A percentile compares a stretch with the other conserved stretches of the same genome.
Evolutionary conservation across 92 coral and sea anemone species (phyloP).

Genomic region (Parazoanthus atlanticus): DNA sequence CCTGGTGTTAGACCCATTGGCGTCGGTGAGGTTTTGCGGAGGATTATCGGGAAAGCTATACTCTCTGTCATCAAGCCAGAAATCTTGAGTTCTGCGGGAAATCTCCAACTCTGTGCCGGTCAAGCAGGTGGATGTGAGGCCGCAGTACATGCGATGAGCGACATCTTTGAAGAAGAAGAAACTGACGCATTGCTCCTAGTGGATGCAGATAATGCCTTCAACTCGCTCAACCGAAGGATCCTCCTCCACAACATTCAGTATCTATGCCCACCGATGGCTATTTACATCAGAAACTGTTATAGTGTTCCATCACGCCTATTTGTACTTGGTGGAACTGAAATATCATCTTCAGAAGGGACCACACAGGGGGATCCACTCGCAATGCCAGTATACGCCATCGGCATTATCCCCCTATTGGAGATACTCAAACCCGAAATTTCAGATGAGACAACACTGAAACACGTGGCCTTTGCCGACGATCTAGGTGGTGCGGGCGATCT

Average conservation of each 20-base stretch:
- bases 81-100: slow-evolving; percentile 20
- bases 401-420: slow-evolving; percentile 25
- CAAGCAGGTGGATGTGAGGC: slow-evolving; percentile 40
- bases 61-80: no score
- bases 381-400: slow-evolving; percentile 39
- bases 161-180: slow-evolving; percentile 7
- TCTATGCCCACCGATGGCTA: no score
- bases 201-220: no score
- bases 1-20: no score
- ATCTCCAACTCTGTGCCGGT: slow-evolving; percentile 42
- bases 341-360: slow-evolving; percentile 43
- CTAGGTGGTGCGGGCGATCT: no score
- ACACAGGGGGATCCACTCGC: slow-evolving; percentile 46
- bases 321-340: slow-evolving; percentile 35
- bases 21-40: slow-evolving; percentile 6
- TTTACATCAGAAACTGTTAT: slow-evolving; percentile 2
- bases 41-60: slow-evolving; percentile 28
- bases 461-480: slow-evolving; percentile 48
- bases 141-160: slow-evolving; percentile 10
- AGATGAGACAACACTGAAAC: slow-evolving; percentile 2
- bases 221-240: slow-evolving; percentile 18
- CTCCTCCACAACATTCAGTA: slow-evolving; percentile 28
- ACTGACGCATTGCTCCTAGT: slow-evolving; percentile 11
- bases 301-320: slow-evolving; percentile 24
- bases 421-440: slow-evolving; percentile 17